Base-by-base conservation (phyloP, 1,140 invertebrate genomes). In the Pygmarrhopalites habei region DNA sequence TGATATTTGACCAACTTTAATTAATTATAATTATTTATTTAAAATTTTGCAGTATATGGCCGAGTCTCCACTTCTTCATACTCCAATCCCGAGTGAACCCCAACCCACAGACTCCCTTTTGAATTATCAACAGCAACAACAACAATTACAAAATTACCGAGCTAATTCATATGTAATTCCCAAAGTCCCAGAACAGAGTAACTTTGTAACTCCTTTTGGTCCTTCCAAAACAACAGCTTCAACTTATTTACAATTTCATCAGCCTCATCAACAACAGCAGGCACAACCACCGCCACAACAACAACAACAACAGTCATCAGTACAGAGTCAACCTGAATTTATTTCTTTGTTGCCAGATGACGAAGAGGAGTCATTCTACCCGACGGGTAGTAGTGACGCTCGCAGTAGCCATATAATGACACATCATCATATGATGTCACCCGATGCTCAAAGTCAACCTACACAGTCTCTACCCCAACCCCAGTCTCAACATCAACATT, bases 321-420 rank as follows among this genome's bases (percentile, higher is more conserved):
- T n/a, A n/a, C 25, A 32, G 14, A 14, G 5, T 32, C 62, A 47
- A 19, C 66, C 66, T 7, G 66, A 68, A 43, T 68, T 64, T 29
- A 68, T 68, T 41, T 68, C 66, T 0, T 62, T 68, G 10, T 29
- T 68, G n/a, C 44, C 53, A 25, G 66, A 68, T 21, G 66, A 68
- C 32, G 62, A 67, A 46, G 43, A 62, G 15, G 43, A 58, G 35
- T 39, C 39, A 7, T 61, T 52, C 23, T 19, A 47, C n/a, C 49
- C 21, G 4, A 25, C 28, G 35, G 28, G 3, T 58, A 53, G 17
- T 46, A 61, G 23, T 61, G 49, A 62, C 17, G 32, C 51, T 14
- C 5, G 15, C 15, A 35, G 32, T 35, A 35, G 32, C 49, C 51
- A 53, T 26, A 51, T 51, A 17, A 46, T 62, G 49, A 47, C 44